Evolutionary conservation across 2,888 invertebrate genomes (phyloP).

Genomic region (Scaptomyza polygonia): DNA sequence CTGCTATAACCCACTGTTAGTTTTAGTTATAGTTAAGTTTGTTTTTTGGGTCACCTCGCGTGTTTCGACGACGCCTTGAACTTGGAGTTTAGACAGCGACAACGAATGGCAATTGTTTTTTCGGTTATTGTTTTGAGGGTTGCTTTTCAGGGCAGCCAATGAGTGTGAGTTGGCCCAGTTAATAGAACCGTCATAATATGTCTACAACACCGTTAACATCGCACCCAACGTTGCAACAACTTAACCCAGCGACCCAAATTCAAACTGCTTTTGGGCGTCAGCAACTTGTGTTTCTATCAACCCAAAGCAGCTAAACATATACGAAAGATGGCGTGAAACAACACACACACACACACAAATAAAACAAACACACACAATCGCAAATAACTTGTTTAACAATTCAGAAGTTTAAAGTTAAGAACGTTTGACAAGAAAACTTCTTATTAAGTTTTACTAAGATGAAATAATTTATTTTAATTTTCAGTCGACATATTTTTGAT

Average conservation of each 20-base stretch:
- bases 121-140: conserved; percentile 25
- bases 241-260: conserved; percentile 50
- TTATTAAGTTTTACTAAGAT: too few species aligned
- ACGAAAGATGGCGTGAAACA: not conserved
- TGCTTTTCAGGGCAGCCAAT: not conserved
- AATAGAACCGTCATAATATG: conserved; percentile 38
- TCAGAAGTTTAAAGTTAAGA: not conserved
- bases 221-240: conserved; percentile 22
- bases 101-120: conserved; percentile 28
- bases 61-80: conserved; percentile 56
- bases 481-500: too few species aligned
- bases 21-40: conserved; percentile 16
- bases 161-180: conserved; percentile 35
- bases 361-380: not conserved
- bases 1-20: conserved; percentile 6
- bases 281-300: conserved; percentile 17
- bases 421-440: too few species aligned
- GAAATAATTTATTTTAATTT: too few species aligned
- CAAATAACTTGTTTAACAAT: not conserved
- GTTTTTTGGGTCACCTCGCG: conserved; percentile 32
- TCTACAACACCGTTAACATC: conserved; percentile 39
- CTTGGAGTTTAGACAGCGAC: conserved; percentile 42
- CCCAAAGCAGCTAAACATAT: conserved; percentile 43
- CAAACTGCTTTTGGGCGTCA: conserved; percentile 2
- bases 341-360: not conserved